Percentiles rank a stretch among this genome's conserved stretches.
Evolutionary conservation across 2,888 invertebrate species (phyloP).

Genomic region (Anthoptus insignis): DNA sequence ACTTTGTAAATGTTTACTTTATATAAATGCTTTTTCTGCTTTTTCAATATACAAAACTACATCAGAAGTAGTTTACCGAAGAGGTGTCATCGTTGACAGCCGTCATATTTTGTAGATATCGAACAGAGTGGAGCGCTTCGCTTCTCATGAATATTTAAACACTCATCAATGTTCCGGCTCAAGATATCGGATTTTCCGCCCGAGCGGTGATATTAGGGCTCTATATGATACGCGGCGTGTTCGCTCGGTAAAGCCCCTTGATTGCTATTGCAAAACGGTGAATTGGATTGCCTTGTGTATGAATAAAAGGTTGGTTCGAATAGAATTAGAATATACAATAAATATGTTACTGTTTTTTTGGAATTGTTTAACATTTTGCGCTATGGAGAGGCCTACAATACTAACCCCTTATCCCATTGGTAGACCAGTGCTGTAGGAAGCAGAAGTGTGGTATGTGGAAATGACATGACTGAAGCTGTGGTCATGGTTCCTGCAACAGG

Average conservation of each 20-base stretch:
- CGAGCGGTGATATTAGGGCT: slow-evolving; percentile 67
- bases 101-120: slow-evolving; percentile 63
- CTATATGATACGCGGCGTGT: slow-evolving; percentile 52
- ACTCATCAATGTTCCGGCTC: slow-evolving; percentile 75
- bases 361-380: no score
- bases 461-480: no score
- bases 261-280: slow-evolving; percentile 33
- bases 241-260: slow-evolving; percentile 40
- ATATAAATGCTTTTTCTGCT: not conserved
- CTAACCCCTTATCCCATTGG: no score
- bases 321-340: slow-evolving; percentile 19
- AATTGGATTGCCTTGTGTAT: slow-evolving; percentile 34
- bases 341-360: not conserved
- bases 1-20: no score
- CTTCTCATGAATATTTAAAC: slow-evolving; percentile 80
- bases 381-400: no score
- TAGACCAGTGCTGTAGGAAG: no score
- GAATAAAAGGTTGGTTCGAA: slow-evolving; percentile 26
- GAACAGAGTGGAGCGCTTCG: slow-evolving; percentile 55
- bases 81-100: slow-evolving; percentile 64
- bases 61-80: slow-evolving; percentile 42
- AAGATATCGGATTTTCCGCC: slow-evolving; percentile 82
- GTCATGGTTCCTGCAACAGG: no score
- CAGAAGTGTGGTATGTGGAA: no score
- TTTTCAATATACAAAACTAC: not conserved